phyloP scores from a whole-genome alignment of 2,113 vertebrate species.

The Globicephala melas region DNA sequence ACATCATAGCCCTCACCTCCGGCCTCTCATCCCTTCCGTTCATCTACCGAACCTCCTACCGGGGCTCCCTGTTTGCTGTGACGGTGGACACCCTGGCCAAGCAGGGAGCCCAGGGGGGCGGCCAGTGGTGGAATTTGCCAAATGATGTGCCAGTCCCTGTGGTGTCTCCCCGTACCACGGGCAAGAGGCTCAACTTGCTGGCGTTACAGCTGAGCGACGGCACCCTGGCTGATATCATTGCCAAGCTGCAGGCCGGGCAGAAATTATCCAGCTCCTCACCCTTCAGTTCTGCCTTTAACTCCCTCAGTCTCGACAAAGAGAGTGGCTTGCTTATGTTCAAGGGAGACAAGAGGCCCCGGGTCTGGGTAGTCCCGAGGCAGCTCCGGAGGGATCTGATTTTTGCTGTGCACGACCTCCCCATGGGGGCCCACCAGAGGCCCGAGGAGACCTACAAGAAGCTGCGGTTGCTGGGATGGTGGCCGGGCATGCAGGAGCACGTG shows the following conservation, averaged over 20 bases:
- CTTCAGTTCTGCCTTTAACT: slow-evolving; percentile 57
- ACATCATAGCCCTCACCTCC: slow-evolving; percentile 63
- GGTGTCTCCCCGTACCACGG: not conserved
- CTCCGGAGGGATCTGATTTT: slow-evolving; percentile 71
- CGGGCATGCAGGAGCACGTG: slow-evolving; percentile 61
- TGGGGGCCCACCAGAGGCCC: slow-evolving; percentile 55
- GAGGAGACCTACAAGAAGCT: slow-evolving; percentile 70
- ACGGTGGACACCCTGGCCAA: slow-evolving; percentile 68
- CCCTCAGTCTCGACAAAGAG: slow-evolving; percentile 56
- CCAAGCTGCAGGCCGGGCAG: slow-evolving; percentile 54
- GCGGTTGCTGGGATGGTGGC: slow-evolving; percentile 73
- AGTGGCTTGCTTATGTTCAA: slow-evolving; percentile 66
- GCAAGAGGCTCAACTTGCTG: slow-evolving; percentile 56
- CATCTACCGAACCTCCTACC: slow-evolving; percentile 70
- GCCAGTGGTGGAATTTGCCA: slow-evolving; percentile 62
- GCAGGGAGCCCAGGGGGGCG: slow-evolving; percentile 59
- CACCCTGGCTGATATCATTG: slow-evolving; percentile 51
- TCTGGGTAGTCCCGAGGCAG: slow-evolving; percentile 68
- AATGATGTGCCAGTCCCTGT: not conserved
- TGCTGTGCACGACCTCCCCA: slow-evolving; percentile 61
- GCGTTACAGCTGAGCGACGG: slow-evolving; percentile 52
- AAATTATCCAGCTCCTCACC: slow-evolving; percentile 48
- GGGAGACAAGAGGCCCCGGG: slow-evolving; percentile 55
- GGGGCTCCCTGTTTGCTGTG: slow-evolving; percentile 73
- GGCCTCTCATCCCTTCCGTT: slow-evolving; percentile 58